Base-by-base conservation (phyloP, 2,888 invertebrate species). In the Falcaria lacertinaria region DNA sequence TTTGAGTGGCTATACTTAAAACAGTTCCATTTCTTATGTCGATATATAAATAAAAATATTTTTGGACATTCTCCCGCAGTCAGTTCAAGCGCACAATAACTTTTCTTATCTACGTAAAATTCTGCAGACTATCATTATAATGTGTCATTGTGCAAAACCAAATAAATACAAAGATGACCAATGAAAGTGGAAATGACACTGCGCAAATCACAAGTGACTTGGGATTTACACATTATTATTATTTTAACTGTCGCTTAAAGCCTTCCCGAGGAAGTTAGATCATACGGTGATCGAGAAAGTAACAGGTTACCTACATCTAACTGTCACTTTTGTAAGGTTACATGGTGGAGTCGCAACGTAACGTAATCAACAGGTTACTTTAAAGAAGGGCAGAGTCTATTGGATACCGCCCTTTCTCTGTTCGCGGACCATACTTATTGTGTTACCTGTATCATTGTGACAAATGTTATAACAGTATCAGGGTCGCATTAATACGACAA, bases 341-440 rank as follows among this genome's bases (percentile, higher is more conserved):
- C 50, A 48, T 13, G 38, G 39, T 41, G 43, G 45, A 44, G 39
- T 43, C 45, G 52, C 52, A 48, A 48, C 28, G 34, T 28, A 61
- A 64, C 66, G 68, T 71, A 72, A 74, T 61, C 44, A 55, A 64
- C 69, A 64, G 60, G 66, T 71, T 64, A 49, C 52, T 42, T 67
- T 60, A 43, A 67, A 74, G 69, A 74, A 75, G 64, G 66, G 62
- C 61, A 54, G 34, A 42, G 52, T 57, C 39, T 52, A 64, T 60
- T 51, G 53, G 56, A 65, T 57, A 69, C 42, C 64, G 63, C 70
- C 76, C 71, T 76, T 75, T 74, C 76, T 73, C 74, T 67, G 62
- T 57, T 61, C 62, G 43, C 52, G 42, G 64, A 68, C 56, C 51
- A 55, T 51, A 50, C 50, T 53, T 52, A 52, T 52, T 55, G 44